A percentile compares a stretch with the other conserved stretches of the same genome.
These are phyloP conservation scores for Kryptolebias marmoratus DNA, from an alignment of 2,113 vertebrate genomes.

Conservation along the genomic window DNA sequence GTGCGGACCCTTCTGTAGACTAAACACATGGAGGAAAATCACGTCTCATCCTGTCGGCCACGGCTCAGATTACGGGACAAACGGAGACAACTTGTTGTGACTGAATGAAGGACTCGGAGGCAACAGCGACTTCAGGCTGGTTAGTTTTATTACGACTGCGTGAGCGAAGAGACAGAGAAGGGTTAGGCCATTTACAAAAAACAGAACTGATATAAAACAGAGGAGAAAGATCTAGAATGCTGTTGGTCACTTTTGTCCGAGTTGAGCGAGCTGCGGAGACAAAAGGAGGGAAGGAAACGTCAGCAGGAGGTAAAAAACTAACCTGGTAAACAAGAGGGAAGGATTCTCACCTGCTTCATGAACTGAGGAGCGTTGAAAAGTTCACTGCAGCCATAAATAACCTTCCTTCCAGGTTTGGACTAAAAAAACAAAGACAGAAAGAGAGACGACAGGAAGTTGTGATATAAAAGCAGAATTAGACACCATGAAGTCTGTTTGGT, in stretches of 20 bases:
- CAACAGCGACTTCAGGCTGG: slow-evolving; percentile 65
- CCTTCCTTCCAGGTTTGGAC: slow-evolving; percentile 92
- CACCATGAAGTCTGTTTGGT: no score
- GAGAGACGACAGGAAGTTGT: neutral
- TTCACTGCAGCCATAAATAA: slow-evolving; percentile 97
- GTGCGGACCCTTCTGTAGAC: no score
- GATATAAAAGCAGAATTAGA: neutral
- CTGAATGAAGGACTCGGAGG: neutral
- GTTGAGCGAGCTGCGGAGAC: slow-evolving; percentile 88
- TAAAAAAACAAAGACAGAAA: slow-evolving; percentile 45
- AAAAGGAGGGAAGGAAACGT: slow-evolving; percentile 29
- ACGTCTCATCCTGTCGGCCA: no score
- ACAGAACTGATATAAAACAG: slow-evolving; percentile 77
- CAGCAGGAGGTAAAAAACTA: neutral
- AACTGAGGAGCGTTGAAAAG: slow-evolving; percentile 96
- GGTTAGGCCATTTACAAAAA: slow-evolving; percentile 48
- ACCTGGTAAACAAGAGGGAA: neutral
- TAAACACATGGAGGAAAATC: no score
- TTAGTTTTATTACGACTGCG: slow-evolving; percentile 75
- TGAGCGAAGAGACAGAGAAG: slow-evolving; percentile 76
- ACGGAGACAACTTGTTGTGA: no score
- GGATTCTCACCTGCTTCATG: slow-evolving; percentile 89
- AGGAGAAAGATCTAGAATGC: neutral
- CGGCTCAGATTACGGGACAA: neutral
- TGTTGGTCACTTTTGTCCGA: slow-evolving; percentile 88